A percentile compares a stretch with the other conserved stretches of the same genome.
Evolutionary conservation across 1,140 invertebrate genomes (phyloP).

Genomic region (Oscheius sp.): DNA sequence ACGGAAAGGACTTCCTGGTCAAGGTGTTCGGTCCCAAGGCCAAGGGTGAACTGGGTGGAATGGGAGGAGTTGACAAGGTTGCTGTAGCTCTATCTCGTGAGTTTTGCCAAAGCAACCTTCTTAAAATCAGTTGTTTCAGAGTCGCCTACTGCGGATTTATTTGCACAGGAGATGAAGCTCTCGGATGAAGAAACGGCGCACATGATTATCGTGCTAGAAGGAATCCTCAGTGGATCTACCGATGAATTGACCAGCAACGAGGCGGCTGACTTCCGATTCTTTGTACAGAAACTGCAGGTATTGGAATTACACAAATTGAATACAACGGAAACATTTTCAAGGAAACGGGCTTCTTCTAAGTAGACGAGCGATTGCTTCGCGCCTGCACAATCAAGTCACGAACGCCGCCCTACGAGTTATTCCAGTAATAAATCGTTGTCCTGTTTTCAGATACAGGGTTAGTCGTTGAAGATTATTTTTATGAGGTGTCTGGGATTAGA

Average conservation of each 20-base stretch:
- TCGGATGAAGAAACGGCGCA: conserved; percentile 84
- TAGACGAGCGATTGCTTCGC: neutral
- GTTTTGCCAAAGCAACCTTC: conserved; percentile 16
- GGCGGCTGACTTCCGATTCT: conserved; percentile 92
- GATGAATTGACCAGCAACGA: conserved; percentile 88
- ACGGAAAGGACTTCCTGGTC: conserved; percentile 91
- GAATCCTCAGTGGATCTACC: conserved; percentile 89
- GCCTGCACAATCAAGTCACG: neutral
- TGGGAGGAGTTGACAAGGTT: conserved; percentile 88
- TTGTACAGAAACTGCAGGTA: conserved; percentile 81
- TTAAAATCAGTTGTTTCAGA: conserved; percentile 69
- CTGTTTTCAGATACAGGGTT: too few species aligned
- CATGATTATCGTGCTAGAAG: conserved; percentile 87
- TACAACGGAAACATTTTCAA: conserved; percentile 58
- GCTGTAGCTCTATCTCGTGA: conserved; percentile 88
- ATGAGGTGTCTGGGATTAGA: too few species aligned
- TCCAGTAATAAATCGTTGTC: conserved; percentile 12
- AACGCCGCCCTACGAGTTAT: conserved; percentile 9
- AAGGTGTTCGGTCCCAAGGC: conserved; percentile 90
- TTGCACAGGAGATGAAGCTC: conserved; percentile 79
- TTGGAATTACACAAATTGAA: neutral
- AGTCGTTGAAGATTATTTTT: too few species aligned
- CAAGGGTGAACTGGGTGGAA: conserved; percentile 78
- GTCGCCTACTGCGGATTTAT: conserved; percentile 91
- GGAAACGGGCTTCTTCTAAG: conserved; percentile 83